phyloP scores from a whole-genome alignment of 2,797 vertebrate genomes.

The Agapornis canus region DNA sequence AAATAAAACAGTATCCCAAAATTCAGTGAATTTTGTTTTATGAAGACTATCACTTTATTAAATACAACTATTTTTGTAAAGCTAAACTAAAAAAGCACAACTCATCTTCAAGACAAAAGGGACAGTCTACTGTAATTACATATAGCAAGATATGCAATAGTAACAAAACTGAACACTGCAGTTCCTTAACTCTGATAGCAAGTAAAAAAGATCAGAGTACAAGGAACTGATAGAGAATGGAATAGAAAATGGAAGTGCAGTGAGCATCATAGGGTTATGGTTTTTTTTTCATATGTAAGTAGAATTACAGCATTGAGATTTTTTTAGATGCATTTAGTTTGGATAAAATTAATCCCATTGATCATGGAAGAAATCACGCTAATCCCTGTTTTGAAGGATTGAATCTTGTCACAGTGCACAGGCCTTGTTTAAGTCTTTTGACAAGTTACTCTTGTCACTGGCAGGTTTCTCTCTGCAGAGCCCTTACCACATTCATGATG shows the following conservation, averaged over 20 bases:
- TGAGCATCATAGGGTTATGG: neutral
- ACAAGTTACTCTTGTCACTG: neutral
- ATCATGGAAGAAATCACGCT: neutral
- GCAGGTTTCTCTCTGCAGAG: neutral
- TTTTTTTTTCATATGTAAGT: neutral
- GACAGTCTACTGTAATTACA: neutral
- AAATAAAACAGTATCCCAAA: neutral
- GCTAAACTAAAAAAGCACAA: neutral
- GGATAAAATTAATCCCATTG: neutral
- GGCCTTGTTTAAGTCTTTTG: neutral
- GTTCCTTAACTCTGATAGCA: neutral
- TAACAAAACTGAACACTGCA: neutral
- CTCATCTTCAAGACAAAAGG: neutral
- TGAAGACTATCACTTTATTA: neutral
- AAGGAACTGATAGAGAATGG: neutral
- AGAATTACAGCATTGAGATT: neutral
- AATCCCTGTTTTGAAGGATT: neutral
- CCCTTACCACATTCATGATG: neutral
- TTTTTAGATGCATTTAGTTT: neutral
- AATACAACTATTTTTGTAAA: neutral
- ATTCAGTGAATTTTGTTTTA: neutral
- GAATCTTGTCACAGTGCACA: fast-evolving
- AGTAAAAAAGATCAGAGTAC: neutral
- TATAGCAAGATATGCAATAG: neutral
- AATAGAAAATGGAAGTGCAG: neutral